These are phyloP conservation scores for Drosophila paramelanica DNA, from an alignment of 2,888 invertebrate genomes.

Conservation along the genomic window DNA sequence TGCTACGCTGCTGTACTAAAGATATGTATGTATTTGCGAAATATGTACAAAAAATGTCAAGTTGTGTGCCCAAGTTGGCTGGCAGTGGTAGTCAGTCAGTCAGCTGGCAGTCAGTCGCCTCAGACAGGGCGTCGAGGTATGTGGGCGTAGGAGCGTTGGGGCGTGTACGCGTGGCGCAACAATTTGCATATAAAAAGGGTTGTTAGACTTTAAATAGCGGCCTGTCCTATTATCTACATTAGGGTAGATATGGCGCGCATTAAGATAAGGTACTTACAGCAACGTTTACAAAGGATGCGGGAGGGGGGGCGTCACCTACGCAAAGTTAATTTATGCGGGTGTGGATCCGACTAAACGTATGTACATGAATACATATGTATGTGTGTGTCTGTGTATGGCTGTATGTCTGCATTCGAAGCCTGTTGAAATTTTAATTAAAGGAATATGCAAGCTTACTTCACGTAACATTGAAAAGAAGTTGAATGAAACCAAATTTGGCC, in stretches of 20 bases:
- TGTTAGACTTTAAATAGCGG: slow-evolving; percentile 80
- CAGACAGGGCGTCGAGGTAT: slow-evolving; percentile 20
- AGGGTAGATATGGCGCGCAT: slow-evolving; percentile 77
- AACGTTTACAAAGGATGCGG: slow-evolving; percentile 53
- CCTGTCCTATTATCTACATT: slow-evolving; percentile 79
- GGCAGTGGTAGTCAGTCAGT: slow-evolving; percentile 19
- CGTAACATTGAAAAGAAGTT: slow-evolving; percentile 28
- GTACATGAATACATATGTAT: slow-evolving; percentile 1
- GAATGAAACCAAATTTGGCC: slow-evolving; percentile 31
- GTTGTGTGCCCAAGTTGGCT: slow-evolving; percentile 53
- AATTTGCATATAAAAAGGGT: slow-evolving; percentile 82
- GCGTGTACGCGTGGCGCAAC: slow-evolving; percentile 75
- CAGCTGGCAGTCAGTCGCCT: slow-evolving; percentile 24
- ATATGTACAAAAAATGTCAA: slow-evolving; percentile 73
- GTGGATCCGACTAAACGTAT: slow-evolving; percentile 32
- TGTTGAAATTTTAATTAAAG: slow-evolving; percentile 79
- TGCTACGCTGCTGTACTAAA: not conserved
- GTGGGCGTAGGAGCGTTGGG: slow-evolving; percentile 43
- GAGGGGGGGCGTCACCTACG: slow-evolving; percentile 28
- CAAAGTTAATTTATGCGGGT: slow-evolving; percentile 80
- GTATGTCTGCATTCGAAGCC: slow-evolving; percentile 32
- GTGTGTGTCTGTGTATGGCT: slow-evolving; percentile 11
- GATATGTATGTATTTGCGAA: slow-evolving; percentile 20
- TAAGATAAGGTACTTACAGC: slow-evolving; percentile 76
- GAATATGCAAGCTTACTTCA: slow-evolving; percentile 55